phyloP scores from a whole-genome alignment of 1,140 invertebrate species.

The Drosophila ananassae region DNA sequence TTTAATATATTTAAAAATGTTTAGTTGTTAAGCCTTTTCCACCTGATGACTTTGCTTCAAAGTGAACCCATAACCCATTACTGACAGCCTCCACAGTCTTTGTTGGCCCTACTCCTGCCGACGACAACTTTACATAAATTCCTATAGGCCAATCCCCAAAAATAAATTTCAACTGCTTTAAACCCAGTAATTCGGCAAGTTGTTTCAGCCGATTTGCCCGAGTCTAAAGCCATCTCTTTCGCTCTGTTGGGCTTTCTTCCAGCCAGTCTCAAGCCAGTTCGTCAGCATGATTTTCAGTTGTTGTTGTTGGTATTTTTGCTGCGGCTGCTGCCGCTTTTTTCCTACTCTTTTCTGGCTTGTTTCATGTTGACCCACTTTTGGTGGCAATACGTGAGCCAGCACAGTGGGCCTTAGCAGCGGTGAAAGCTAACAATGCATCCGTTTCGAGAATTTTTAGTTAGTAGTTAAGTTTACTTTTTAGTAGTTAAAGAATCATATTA shows the following conservation, averaged over 20 bases:
- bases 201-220: slow-evolving; percentile 7
- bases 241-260: slow-evolving; percentile 34
- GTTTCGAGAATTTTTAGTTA: background rate
- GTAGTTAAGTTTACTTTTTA: no score
- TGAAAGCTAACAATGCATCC: slow-evolving; percentile 41
- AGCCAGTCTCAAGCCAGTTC: slow-evolving; percentile 57
- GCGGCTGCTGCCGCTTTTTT: slow-evolving; percentile 52
- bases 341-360: slow-evolving; percentile 67
- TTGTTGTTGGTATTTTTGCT: slow-evolving; percentile 29
- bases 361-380: slow-evolving; percentile 80
- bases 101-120: slow-evolving; percentile 12
- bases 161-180: slow-evolving; percentile 45
- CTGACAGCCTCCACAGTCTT: slow-evolving; percentile 9
- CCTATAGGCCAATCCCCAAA: slow-evolving; percentile 52
- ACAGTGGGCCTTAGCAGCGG: slow-evolving; percentile 50
- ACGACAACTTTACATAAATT: slow-evolving; percentile 49
- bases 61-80: background rate
- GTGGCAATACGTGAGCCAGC: slow-evolving; percentile 65
- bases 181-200: slow-evolving; percentile 46
- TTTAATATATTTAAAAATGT: no score
- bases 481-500: no score
- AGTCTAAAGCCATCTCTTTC: slow-evolving; percentile 37
- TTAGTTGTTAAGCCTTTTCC: no score
- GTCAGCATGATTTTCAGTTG: slow-evolving; percentile 66
- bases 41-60: background rate